Percentiles rank a stretch among this genome's conserved stretches.
Conservation (phyloP, 2,888 invertebrate species). For the Fragum fragum region DNA sequence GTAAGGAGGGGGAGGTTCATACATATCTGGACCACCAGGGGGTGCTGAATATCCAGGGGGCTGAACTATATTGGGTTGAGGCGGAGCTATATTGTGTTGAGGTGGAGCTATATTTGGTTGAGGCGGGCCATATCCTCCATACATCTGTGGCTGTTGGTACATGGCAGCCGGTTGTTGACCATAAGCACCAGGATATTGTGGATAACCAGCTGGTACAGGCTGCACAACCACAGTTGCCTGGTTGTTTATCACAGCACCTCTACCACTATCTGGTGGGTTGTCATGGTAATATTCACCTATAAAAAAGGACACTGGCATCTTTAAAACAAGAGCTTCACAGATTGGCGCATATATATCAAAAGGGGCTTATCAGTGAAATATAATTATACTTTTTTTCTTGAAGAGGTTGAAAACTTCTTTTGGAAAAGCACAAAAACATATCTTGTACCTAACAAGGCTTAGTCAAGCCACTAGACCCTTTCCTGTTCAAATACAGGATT, state of each 20-base stretch:
- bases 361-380: too few relatives aligned
- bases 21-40: slow-evolving; percentile 11
- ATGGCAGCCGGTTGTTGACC: slow-evolving; percentile 13
- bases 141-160: slow-evolving; percentile 13
- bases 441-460: too few relatives aligned
- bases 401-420: too few relatives aligned
- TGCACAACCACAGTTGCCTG: slow-evolving; percentile 55
- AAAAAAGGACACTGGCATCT: too few relatives aligned
- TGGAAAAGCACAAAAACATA: too few relatives aligned
- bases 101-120: background rate
- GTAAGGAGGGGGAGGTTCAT: slow-evolving; percentile 59
- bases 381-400: too few relatives aligned
- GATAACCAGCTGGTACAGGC: slow-evolving; percentile 41
- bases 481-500: too few relatives aligned
- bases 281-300: slow-evolving; percentile 76
- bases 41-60: slow-evolving; percentile 16
- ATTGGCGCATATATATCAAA: too few relatives aligned
- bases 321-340: too few relatives aligned
- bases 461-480: too few relatives aligned
- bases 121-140: slow-evolving; percentile 16
- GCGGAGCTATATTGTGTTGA: slow-evolving; percentile 5
- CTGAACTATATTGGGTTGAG: slow-evolving; percentile 12
- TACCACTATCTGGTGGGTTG: slow-evolving; percentile 65
- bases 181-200: slow-evolving; percentile 40
- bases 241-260: slow-evolving; percentile 39